Evolutionary conservation across 2,113 vertebrate species (phyloP).

Genomic region (Sula dactylatra): DNA sequence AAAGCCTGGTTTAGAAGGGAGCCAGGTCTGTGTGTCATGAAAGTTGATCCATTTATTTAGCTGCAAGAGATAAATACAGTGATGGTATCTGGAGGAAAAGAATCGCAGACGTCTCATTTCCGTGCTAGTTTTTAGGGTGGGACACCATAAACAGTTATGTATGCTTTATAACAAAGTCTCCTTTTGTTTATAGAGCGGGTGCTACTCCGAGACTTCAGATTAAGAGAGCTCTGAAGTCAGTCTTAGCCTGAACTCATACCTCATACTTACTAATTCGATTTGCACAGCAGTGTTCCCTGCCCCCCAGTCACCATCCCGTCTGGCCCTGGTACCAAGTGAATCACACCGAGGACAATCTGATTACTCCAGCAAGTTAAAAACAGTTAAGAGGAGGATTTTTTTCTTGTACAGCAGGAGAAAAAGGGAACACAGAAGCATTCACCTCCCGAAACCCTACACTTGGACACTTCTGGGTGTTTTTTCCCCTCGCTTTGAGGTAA

Average conservation of each 20-base stretch:
- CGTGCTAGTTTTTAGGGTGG: background rate
- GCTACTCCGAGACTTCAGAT: background rate
- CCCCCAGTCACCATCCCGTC: background rate
- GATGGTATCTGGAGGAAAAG: background rate
- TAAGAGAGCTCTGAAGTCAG: background rate
- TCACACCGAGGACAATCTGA: background rate
- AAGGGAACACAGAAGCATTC: background rate
- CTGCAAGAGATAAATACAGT: constrained; percentile 42
- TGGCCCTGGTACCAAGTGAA: background rate
- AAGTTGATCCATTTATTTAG: constrained; percentile 37
- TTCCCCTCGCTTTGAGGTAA: background rate
- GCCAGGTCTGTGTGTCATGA: constrained; percentile 15
- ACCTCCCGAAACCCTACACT: background rate
- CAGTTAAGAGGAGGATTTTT: background rate
- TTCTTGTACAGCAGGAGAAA: background rate
- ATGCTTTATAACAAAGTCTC: constrained; percentile 47
- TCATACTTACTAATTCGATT: constrained; percentile 20
- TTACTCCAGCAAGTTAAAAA: background rate
- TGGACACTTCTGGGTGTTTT: background rate
- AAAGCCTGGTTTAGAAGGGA: background rate
- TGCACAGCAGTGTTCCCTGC: background rate
- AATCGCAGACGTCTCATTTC: constrained; percentile 3
- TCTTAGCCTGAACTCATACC: background rate
- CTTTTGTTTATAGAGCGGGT: constrained; percentile 5
- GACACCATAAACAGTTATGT: constrained; percentile 27